Base-by-base conservation (phyloP, 2,797 vertebrate genomes). In the Fundulus diaphanus region DNA sequence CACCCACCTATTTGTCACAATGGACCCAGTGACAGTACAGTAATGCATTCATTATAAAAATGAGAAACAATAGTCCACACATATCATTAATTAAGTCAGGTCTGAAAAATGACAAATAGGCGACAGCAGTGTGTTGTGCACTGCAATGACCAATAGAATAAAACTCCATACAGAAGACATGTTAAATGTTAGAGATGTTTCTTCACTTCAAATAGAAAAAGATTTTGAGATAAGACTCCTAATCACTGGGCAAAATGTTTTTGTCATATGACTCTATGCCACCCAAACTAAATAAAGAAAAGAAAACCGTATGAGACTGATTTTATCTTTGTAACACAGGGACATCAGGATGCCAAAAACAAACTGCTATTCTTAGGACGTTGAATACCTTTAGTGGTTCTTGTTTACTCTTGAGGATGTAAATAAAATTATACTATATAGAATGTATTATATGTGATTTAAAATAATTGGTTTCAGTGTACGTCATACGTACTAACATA, bases 1-100 rank as follows among this genome's bases (percentile, higher is more conserved):
- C 93, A 80, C 90, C 93, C 92, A 94, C 93, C 94, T 95, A 95
- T 95, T 95, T 95, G 94, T 96, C 95, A 95, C 94, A 95, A 95
- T 93, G 93, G 89, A 92, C 90, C 91, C 87, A 77, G 92, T 95
- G 95, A 95, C 94, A 95, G 91, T 91, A 85, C 86, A 90, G 93
- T 94, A 94, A 95, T 95, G 91, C 92, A 95, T 96, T 96, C 91
- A 94, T 96, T 95, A 94, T 94, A 92, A 91, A 89, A 94, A 90
- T 86, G 92, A 90, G 90, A 92, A 94, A 95, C 92, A 95, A 93
- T 90, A 90, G 92, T 87, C 88, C 90, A 88, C 88, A 94, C 89
- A 90, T 91, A 93, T 91, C 91, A 95, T 95, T 95, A 94, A 94
- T 95, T 95, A 94, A 91, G 72, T 82, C 86, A 85, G 88, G 85